Conservation (phyloP, 2,113 vertebrate genomes). For the Platysteira castanea region DNA sequence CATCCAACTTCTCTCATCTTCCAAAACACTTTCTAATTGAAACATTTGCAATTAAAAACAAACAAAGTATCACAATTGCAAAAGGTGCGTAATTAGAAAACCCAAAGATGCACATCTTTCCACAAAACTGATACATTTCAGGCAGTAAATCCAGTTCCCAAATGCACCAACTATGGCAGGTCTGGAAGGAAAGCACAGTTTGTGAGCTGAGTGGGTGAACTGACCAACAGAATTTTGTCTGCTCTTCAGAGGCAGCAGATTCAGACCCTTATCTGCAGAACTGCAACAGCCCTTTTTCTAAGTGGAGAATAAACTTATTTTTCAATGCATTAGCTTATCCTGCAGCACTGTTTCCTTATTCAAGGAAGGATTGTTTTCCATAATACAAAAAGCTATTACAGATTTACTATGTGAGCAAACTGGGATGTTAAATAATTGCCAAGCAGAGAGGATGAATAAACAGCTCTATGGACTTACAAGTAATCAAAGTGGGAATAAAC, state of each 20-base stretch:
- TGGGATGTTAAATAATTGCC: background rate
- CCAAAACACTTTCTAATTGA: constrained; percentile 7
- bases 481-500: constrained; percentile 5
- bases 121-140: background rate
- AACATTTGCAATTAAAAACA: background rate
- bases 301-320: background rate
- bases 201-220: background rate
- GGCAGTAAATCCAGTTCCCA: background rate
- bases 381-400: constrained; percentile 3
- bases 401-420: background rate
- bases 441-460: constrained; percentile 15
- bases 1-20: constrained; percentile 30
- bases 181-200: background rate
- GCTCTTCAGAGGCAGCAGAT: background rate
- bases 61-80: background rate
- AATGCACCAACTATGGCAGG: fast-evolving
- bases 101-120: background rate
- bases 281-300: background rate
- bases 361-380: background rate
- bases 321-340: background rate
- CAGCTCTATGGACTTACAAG: background rate
- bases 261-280: background rate
- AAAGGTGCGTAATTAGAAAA: background rate
- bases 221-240: background rate
- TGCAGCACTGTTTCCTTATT: background rate